Evolutionary conservation across 2,797 vertebrate genomes (phyloP), one percentile per base, ranked within the genome.

Genomic region (Chiloscyllium punctatum): DNA sequence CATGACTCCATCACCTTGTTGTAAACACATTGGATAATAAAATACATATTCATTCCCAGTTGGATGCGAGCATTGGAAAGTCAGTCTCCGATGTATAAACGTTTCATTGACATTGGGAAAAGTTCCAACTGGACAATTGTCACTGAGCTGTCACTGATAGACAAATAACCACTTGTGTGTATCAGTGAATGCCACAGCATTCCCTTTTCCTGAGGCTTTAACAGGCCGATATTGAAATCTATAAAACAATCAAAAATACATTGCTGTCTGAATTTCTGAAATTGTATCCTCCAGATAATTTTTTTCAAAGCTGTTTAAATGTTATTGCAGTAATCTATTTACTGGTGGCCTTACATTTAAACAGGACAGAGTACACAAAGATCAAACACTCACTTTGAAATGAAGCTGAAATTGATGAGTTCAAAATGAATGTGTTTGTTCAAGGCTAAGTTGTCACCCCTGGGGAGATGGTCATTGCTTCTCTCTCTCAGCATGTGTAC

Each of bases 161-260:
- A 91, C 88, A 91, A 91, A 91, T 62, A 91, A 33, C 57, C 53
- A 91, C 53, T 66, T 91, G 88, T 91, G n/a, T 57, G 27, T 91
- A 30, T 91, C 57, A 91, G 53, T 11, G n/a, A 21, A 15, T 1
- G 30, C 88, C 23, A 25, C 30, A 21, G 88, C 3, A 30, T 66
- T 33, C 57, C 57, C 62, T 91, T 91, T 33, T 91, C 88, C 57
- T 66, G 88, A 27, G 57, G 88, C 88, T 91, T 91, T 91, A 30
- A 66, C 33, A 57, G 88, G 30, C 27, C 15, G n/a, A 62, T 91
- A 57, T 66, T 91, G 53, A 91, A 91, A 91, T 91, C 88, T 91
- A 91, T 91, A 66, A 91, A 91, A 91, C 88, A 91, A 91, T 91
- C 27, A 91, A 91, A 87, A 91, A 57, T 66, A 91, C 88, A 90